Conservation (phyloP, 2,113 vertebrate species). For the Notothenia rossii region DNA sequence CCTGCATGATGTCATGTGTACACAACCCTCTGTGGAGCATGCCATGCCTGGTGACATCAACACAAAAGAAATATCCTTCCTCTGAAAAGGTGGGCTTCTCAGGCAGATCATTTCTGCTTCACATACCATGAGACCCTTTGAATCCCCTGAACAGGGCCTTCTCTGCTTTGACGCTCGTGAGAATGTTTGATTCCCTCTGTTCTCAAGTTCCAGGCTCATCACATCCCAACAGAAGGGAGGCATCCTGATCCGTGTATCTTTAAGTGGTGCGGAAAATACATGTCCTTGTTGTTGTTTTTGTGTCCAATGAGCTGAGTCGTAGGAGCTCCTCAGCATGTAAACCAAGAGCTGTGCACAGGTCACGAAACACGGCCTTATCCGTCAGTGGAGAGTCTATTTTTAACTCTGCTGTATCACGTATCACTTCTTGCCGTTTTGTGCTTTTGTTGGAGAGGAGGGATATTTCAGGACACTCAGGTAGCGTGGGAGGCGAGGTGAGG, state of each 20-base stretch:
- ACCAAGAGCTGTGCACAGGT: conserved; percentile 69
- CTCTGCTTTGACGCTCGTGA: conserved; percentile 60
- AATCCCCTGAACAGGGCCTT: conserved; percentile 41
- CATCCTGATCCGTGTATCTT: conserved; percentile 16
- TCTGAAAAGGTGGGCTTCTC: conserved; percentile 56
- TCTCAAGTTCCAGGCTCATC: conserved; percentile 62
- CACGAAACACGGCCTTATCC: conserved; percentile 63
- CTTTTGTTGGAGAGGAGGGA: conserved; percentile 68
- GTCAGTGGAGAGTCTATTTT: conserved; percentile 82
- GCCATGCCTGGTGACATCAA: conserved; percentile 49
- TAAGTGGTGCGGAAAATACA: neutral
- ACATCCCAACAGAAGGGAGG: conserved; percentile 21
- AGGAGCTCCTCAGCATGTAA: conserved; percentile 60
- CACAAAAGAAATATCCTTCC: conserved; percentile 52
- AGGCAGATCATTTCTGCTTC: conserved; percentile 57
- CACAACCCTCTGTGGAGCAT: conserved; percentile 31
- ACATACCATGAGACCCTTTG: conserved; percentile 52
- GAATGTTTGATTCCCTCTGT: conserved; percentile 51
- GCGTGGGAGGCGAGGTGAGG: conserved; percentile 46
- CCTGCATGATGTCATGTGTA: conserved; percentile 70
- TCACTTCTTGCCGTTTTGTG: conserved; percentile 56
- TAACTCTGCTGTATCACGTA: conserved; percentile 79
- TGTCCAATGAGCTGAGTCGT: neutral
- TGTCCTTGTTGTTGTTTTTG: neutral
- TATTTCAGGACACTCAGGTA: conserved; percentile 63